Conservation (phyloP, 30 jellyfish, hydroid and myxozoan species). For the Kudoa iwatai region DNA sequence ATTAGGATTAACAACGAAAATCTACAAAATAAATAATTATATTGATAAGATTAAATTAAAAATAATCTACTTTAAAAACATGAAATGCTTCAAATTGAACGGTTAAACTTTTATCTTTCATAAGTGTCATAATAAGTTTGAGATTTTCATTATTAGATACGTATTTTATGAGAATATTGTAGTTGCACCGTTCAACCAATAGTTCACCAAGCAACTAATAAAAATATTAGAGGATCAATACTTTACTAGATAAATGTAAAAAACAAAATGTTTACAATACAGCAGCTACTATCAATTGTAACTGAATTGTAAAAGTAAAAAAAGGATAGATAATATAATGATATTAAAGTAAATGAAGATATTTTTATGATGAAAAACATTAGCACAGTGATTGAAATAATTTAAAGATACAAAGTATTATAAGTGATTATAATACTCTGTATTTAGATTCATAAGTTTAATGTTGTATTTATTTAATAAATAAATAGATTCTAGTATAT, state of each 20-base stretch:
- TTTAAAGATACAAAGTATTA: too few species aligned
- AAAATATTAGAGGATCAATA: too few species aligned
- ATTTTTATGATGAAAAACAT: too few species aligned
- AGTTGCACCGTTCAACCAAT: constrained; percentile 54
- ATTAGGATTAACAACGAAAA: constrained; percentile 82
- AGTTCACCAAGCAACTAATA: constrained; percentile 47
- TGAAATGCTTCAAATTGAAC: constrained; percentile 80
- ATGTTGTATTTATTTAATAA: neutral
- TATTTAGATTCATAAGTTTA: neutral
- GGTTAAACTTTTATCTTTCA: constrained; percentile 44
- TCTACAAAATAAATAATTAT: constrained; percentile 5
- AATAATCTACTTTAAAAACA: constrained; percentile 27
- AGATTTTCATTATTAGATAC: constrained; percentile 51
- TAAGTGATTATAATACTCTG: too few species aligned
- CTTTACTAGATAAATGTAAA: too few species aligned
- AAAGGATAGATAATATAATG: too few species aligned
- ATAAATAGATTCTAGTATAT: neutral
- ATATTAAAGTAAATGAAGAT: too few species aligned
- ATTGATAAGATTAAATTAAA: neutral
- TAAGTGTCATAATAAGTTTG: constrained; percentile 53
- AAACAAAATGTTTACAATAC: too few species aligned
- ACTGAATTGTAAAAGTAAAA: too few species aligned
- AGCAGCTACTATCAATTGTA: too few species aligned
- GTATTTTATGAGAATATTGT: constrained; percentile 41
- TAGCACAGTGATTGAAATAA: too few species aligned